Percentiles rank a stretch among this genome's conserved stretches.
Evolutionary conservation across 2,888 invertebrate species (phyloP).

Genomic region (Acleris emargana): DNA sequence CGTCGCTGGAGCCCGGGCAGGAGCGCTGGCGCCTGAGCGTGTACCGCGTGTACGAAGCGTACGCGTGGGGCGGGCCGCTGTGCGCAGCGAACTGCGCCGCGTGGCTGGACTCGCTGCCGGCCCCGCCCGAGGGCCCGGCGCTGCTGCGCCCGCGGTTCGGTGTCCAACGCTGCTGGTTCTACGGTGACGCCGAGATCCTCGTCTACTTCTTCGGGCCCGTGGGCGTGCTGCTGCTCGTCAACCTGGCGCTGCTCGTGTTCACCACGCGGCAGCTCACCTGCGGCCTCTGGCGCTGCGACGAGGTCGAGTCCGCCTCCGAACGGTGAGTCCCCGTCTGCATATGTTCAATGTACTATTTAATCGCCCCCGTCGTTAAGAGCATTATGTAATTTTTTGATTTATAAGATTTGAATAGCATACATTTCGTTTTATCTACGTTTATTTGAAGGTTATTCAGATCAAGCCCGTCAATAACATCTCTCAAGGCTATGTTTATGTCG

Average conservation of each 20-base stretch:
- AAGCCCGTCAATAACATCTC: too few species aligned
- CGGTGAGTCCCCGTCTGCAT: slow-evolving; percentile 50
- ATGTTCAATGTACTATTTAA: too few species aligned
- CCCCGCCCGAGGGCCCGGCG: slow-evolving; percentile 78
- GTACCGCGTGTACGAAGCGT: slow-evolving; percentile 91
- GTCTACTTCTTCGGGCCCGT: slow-evolving; percentile 94
- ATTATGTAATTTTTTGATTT: too few species aligned
- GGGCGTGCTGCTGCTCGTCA: slow-evolving; percentile 89
- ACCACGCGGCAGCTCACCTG: slow-evolving; percentile 94
- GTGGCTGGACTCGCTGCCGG: slow-evolving; percentile 87
- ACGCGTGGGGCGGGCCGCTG: slow-evolving; percentile 94
- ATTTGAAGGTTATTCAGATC: too few species aligned
- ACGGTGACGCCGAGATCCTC: slow-evolving; percentile 91
- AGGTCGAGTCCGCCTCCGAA: slow-evolving; percentile 90
- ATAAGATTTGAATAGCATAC: too few species aligned
- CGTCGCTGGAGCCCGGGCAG: slow-evolving; percentile 93
- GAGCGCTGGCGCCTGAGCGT: slow-evolving; percentile 90
- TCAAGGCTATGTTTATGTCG: too few species aligned
- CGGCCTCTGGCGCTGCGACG: slow-evolving; percentile 94
- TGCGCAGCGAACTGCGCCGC: slow-evolving; percentile 89
- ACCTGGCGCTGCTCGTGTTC: slow-evolving; percentile 90
- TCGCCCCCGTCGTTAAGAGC: neutral
- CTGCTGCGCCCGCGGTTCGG: slow-evolving; percentile 91
- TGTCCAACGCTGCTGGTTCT: slow-evolving; percentile 92
- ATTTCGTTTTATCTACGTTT: too few species aligned